Conservation (phyloP, 2,113 vertebrate species). For the Neogobius melanostomus region DNA sequence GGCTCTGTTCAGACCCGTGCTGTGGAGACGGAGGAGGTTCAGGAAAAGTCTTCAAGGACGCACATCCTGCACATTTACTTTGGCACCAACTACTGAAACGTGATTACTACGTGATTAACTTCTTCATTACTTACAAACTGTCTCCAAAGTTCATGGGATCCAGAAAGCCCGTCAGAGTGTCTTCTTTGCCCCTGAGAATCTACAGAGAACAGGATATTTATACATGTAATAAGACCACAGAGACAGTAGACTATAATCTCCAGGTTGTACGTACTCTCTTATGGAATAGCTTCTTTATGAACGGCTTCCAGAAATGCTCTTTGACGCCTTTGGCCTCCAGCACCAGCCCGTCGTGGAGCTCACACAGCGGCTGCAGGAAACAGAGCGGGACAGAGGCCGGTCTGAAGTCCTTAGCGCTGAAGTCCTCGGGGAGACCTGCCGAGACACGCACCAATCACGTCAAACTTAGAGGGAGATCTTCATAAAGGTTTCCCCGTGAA, state of each 20-base stretch:
- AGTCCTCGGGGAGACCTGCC: conserved; percentile 87
- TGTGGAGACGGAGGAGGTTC: conserved; percentile 39
- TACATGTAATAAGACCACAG: too few relatives aligned
- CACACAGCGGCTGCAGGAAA: conserved; percentile 90
- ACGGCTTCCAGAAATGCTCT: conserved; percentile 97
- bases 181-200: conserved; percentile 91
- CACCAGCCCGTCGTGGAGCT: conserved; percentile 87
- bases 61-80: too few relatives aligned
- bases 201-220: conserved; percentile 44
- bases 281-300: conserved; percentile 90
- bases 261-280: conserved; percentile 80
- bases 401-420: conserved; percentile 84
- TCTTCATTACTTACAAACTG: conserved; percentile 83
- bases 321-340: conserved; percentile 96
- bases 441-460: fast-evolving
- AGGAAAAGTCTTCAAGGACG: background rate
- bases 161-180: conserved; percentile 88
- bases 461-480: too few relatives aligned
- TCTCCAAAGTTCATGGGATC: conserved; percentile 92
- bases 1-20: conserved; percentile 87
- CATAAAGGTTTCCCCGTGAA: too few relatives aligned
- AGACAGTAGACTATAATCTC: too few relatives aligned
- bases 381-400: conserved; percentile 80
- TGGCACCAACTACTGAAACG: too few relatives aligned
- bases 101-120: too few relatives aligned